Evolutionary conservation across 1,140 invertebrate genomes (phyloP), one percentile per base, ranked within the genome.

Genomic region (Pollicipes pollicipes): DNA sequence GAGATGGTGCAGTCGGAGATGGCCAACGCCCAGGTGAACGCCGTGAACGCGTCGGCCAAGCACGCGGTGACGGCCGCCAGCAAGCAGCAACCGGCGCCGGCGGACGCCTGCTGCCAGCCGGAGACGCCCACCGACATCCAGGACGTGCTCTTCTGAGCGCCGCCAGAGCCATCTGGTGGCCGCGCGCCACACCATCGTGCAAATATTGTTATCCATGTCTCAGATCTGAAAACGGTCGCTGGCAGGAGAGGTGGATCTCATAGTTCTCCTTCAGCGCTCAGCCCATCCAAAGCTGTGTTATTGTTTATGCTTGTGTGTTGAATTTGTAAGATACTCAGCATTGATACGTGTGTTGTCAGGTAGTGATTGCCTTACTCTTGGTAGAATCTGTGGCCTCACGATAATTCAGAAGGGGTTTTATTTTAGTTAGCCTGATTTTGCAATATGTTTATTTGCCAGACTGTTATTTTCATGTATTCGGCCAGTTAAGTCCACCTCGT

Each of bases 101-200:
- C 45, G 13, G 45, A 58, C 13, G 64, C 27, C n/a, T 28, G 64
- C 64, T 66, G n/a, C 10, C 64, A 66, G 64, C 64, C 64, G 3
- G 64, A 66, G 27, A 66, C 64, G 64, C 64, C 64, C 64, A 66
- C 64, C n/a, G 64, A 66, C 17, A 28, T 66, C 3, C 64, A 66
- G 28, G 64, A 66, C 64, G 26, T 66, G 10, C 17, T 27, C 10
- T 66, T 66, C 64, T 66, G 64, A 66, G 37, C 64, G n/a, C 45
- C 2, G 45, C 2, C 10, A 21, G n/a, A n/a, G n/a, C n/a, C n/a
- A n/a, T n/a, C n/a, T n/a, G n/a, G n/a, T n/a, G n/a, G n/a, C 35
- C 45, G 45, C 13, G 21, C 45, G 13, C 13, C 45, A 2, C 13
- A 10, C 17, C 24, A 58, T 58, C 17, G 45, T 58, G 45, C 45